Conservation (phyloP, 2,797 vertebrate genomes). For the Stomatorhinus walkeri region DNA sequence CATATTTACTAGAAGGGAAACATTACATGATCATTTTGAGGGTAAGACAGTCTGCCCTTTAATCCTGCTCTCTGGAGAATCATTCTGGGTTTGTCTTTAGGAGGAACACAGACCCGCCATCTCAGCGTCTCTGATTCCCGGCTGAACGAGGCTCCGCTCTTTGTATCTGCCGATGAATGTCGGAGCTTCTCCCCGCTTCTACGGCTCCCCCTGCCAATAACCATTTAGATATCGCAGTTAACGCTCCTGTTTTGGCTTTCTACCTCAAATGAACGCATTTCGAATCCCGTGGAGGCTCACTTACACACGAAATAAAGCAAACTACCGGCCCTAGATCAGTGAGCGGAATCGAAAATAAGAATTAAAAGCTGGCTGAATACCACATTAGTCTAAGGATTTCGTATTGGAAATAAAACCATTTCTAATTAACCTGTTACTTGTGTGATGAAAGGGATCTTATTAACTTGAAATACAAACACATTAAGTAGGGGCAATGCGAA, state of each 20-base stretch:
- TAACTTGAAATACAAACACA: background rate
- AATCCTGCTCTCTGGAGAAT: background rate
- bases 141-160: background rate
- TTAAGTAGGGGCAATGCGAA: background rate
- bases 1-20: background rate
- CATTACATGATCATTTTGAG: background rate
- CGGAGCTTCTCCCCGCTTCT: conserved; percentile 18
- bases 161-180: conserved; percentile 25
- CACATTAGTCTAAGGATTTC: background rate
- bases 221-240: conserved; percentile 25
- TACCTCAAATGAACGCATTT: conserved; percentile 10
- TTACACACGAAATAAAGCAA: conserved; percentile 18
- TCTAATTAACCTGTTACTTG: conserved; percentile 3
- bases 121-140: conserved; percentile 12
- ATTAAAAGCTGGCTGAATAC: background rate
- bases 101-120: background rate
- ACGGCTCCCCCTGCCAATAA: conserved; percentile 7
- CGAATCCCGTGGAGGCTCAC: background rate
- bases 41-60: background rate
- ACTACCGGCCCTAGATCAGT: background rate
- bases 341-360: background rate
- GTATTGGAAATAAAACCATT: background rate
- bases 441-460: background rate
- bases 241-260: background rate
- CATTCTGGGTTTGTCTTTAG: conserved; percentile 23